Evolutionary conservation across 2,113 vertebrate species (phyloP).

Genomic region (Psilopsiagon aurifrons): DNA sequence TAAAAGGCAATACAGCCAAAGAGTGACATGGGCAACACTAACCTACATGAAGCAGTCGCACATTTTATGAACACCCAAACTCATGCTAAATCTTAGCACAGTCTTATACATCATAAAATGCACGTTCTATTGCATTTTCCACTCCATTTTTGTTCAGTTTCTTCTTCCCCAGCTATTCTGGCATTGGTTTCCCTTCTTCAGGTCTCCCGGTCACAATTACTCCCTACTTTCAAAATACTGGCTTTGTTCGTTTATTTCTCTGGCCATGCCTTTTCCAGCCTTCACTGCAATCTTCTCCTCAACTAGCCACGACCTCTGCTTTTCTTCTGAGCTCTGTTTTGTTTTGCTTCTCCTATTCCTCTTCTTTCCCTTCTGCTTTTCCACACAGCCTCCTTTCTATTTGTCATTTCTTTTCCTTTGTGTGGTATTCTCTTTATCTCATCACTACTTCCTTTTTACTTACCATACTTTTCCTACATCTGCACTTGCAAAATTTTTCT

Average conservation of each 20-base stretch:
- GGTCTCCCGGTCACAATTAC: constrained; percentile 5
- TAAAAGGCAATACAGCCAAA: background rate
- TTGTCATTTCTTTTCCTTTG: background rate
- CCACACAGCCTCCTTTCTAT: background rate
- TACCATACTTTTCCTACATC: background rate
- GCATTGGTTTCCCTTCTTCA: constrained; percentile 6
- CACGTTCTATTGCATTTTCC: background rate
- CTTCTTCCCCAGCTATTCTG: constrained; percentile 5
- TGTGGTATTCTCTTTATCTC: background rate
- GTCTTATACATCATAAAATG: background rate
- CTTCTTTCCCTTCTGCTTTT: background rate
- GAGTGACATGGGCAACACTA: background rate
- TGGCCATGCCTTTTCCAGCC: background rate
- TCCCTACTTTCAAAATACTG: constrained; percentile 1
- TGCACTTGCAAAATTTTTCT: background rate
- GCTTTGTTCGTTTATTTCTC: background rate
- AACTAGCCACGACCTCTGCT: background rate
- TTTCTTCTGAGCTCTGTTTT: background rate
- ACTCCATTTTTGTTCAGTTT: background rate
- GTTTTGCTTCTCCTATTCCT: background rate
- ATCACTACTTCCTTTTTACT: background rate
- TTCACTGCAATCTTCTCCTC: background rate
- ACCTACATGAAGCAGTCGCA: background rate
- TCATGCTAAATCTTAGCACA: background rate
- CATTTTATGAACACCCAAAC: background rate